Percentiles rank a stretch among this genome's conserved stretches.
phyloP scores from a whole-genome alignment of 2,797 vertebrate species.

The Paratrypauchen microcephalus region DNA sequence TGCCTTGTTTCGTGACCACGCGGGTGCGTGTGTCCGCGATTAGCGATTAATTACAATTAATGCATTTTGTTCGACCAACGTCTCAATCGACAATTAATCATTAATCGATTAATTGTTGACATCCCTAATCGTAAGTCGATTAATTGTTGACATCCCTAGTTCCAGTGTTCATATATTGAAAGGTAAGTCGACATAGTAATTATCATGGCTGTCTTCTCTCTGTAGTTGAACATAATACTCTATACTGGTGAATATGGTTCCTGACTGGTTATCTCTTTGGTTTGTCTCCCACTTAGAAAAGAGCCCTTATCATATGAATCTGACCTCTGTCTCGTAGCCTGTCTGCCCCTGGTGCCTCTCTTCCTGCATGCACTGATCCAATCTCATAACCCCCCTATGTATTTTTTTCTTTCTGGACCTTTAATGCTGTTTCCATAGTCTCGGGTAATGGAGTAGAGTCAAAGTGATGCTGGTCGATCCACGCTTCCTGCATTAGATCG shows the following conservation, averaged over 20 bases:
- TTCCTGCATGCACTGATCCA: slow-evolving; percentile 21
- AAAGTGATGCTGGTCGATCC: slow-evolving; percentile 14
- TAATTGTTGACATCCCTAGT: too few relatives aligned
- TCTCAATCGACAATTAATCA: too few relatives aligned
- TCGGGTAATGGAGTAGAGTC: slow-evolving; percentile 15
- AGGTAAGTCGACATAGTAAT: too few relatives aligned
- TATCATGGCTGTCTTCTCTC: background rate
- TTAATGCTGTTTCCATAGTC: background rate
- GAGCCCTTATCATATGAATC: slow-evolving; percentile 44
- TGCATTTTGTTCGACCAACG: too few relatives aligned
- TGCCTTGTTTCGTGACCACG: too few relatives aligned
- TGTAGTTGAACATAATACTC: slow-evolving; percentile 35
- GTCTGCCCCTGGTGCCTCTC: slow-evolving; percentile 21
- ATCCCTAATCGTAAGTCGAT: too few relatives aligned
- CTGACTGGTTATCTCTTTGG: slow-evolving; percentile 31
- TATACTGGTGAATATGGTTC: background rate
- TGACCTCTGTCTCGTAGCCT: slow-evolving; percentile 17
- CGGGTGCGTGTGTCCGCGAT: too few relatives aligned
- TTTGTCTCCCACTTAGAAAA: slow-evolving; percentile 10
- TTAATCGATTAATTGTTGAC: too few relatives aligned
- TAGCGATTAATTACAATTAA: too few relatives aligned
- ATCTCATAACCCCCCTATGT: slow-evolving; percentile 7
- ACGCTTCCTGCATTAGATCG: slow-evolving; percentile 26
- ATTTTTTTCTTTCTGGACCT: background rate
- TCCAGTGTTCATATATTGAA: too few relatives aligned